These are phyloP conservation scores for Drosophila koepferae DNA, from an alignment of 2,888 invertebrate species.

Conservation along the genomic window DNA sequence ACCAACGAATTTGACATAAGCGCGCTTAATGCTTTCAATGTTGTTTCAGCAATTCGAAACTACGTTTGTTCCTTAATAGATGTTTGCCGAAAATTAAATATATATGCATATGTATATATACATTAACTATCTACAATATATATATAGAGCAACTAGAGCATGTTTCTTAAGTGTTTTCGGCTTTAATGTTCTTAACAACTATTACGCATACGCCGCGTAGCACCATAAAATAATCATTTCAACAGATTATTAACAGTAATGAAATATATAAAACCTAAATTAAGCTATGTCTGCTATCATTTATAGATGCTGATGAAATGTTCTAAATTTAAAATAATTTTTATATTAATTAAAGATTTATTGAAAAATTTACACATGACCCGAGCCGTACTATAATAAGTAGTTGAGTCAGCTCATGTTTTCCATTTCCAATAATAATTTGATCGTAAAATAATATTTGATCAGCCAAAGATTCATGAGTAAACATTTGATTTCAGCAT, in stretches of 20 bases:
- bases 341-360: too few species aligned
- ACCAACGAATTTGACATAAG: slow-evolving; percentile 14
- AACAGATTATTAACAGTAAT: too few species aligned
- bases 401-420: background rate
- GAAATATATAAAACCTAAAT: background rate
- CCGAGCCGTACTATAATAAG: background rate
- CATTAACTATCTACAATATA: background rate
- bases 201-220: background rate
- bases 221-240: background rate
- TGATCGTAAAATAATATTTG: background rate
- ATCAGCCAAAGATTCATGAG: slow-evolving; percentile 6
- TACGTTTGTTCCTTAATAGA: background rate
- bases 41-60: background rate
- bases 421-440: background rate
- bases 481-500: slow-evolving; percentile 38
- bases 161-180: background rate
- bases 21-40: background rate
- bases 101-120: background rate
- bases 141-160: background rate
- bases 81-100: background rate
- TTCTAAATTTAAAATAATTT: too few species aligned
- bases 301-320: background rate
- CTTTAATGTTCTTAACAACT: too few species aligned
- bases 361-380: background rate
- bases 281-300: background rate